Base-by-base conservation (phyloP, 2,888 invertebrate species). In the Synanthedon myopaeformis region DNA sequence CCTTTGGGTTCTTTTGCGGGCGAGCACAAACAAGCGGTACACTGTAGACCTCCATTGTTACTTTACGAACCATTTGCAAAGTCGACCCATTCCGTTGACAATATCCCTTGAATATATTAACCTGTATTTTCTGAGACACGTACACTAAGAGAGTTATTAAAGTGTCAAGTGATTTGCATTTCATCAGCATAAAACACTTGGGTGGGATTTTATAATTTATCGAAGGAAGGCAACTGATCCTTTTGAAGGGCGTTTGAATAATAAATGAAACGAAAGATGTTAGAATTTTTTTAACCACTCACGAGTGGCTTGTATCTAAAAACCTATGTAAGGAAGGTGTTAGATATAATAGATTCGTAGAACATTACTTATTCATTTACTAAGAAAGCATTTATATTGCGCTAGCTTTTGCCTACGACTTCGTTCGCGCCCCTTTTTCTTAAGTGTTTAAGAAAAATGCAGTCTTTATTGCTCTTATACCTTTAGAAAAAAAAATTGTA, bases 171-270 rank as follows among this genome's bases (percentile, higher is more conserved):
- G 63, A 76, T 77, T 76, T 76, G 67, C 73, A 75, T 76, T 67
- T 66, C 69, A 73, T 76, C 69, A 72, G 66, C 74, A 67, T 65
- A 66, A 68, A 70, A 61, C 66, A 63, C 61, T 67, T 58, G 58
- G 62, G 60, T 58, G 58, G 63, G 69, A 75, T 76, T 76, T 74
- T 73, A 76, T 72, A 76, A 76, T 76, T 74, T 73, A 75, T 74
- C 70, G 71, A 61, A 71, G 70, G 70, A 66, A 68, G 65, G 56
- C 55, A 51, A 57, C 50, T 70, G 70, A 74, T 72, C 72, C 73
- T 68, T 71, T 68, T 66, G 65, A 70, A 68, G 69, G 65, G 71
- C 61, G 64, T 65, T 68, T 76, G 66, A 78, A 77, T 77, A 73
- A 75, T 76, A 72, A 71, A 73, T 61, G 61, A 62, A 65, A 65